phyloP scores from a whole-genome alignment of 2,888 invertebrate genomes.

The Clanis bilineata region DNA sequence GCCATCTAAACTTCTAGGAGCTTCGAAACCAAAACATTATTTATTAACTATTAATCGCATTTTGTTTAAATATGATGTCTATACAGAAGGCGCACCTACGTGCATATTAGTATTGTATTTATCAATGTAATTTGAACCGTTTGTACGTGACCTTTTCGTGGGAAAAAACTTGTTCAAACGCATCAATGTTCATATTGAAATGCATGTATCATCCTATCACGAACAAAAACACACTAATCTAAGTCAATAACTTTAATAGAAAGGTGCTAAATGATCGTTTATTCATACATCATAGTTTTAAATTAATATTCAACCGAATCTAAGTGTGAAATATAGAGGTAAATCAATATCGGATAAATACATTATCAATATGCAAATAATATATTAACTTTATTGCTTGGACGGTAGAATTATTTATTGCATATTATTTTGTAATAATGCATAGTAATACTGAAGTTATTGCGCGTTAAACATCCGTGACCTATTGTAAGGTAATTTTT shows the following conservation, averaged over 20 bases:
- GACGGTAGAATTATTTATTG: too few species aligned
- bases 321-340: too few species aligned
- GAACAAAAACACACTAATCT: neutral
- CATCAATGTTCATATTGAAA: neutral
- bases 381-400: too few species aligned
- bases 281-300: too few species aligned
- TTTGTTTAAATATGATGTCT: neutral
- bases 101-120: constrained; percentile 29
- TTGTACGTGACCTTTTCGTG: constrained; percentile 29
- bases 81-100: constrained; percentile 19
- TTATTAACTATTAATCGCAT: neutral
- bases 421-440: too few species aligned
- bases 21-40: neutral
- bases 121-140: constrained; percentile 28
- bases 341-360: too few species aligned
- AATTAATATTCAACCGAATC: too few species aligned
- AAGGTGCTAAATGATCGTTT: neutral
- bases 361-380: too few species aligned
- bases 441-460: too few species aligned
- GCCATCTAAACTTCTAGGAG: too few species aligned
- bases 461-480: too few species aligned
- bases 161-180: constrained; percentile 20
- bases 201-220: neutral
- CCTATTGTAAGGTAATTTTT: too few species aligned
- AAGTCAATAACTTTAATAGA: neutral